Evolutionary conservation across 2,113 vertebrate species (phyloP).

Genomic region (Felis chaus): DNA sequence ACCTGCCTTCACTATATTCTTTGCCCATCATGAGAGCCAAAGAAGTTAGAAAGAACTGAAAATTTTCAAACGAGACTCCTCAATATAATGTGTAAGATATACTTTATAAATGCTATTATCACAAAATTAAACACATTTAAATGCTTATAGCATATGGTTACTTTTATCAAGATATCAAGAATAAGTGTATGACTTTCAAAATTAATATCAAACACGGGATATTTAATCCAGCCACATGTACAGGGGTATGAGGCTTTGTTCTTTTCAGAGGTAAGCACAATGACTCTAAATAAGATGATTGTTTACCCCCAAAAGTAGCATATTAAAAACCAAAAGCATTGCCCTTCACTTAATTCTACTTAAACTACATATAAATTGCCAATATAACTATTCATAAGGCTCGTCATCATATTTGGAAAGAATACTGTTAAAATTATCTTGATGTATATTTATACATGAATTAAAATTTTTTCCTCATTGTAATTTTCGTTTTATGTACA

Average conservation of each 20-base stretch:
- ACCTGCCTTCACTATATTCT: constrained; percentile 5
- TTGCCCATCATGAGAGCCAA: neutral
- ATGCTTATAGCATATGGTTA: constrained; percentile 32
- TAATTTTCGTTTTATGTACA: constrained; percentile 54
- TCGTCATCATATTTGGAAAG: constrained; percentile 8
- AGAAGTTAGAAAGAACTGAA: constrained; percentile 15
- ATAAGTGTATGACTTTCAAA: constrained; percentile 59
- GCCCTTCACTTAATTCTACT: neutral
- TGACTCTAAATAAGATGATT: constrained; percentile 37
- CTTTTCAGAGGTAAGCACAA: constrained; percentile 46
- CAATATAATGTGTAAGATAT: constrained; percentile 11
- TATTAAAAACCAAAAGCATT: constrained; percentile 34
- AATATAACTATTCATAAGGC: constrained; percentile 8
- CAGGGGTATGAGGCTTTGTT: constrained; percentile 51
- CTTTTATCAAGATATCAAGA: constrained; percentile 55
- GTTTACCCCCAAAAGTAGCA: neutral
- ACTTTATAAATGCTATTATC: constrained; percentile 47
- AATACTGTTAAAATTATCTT: constrained; percentile 56
- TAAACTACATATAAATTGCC: constrained; percentile 7
- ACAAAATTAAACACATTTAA: constrained; percentile 62
- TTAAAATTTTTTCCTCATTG: neutral
- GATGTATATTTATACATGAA: constrained; percentile 29
- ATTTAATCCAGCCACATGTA: constrained; percentile 52
- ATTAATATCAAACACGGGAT: constrained; percentile 61
- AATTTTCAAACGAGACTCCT: constrained; percentile 45